Percentiles rank a stretch among this genome's conserved stretches.
Evolutionary conservation across 2,888 invertebrate genomes (phyloP).

Genomic region (Trissolcus japonicus): DNA sequence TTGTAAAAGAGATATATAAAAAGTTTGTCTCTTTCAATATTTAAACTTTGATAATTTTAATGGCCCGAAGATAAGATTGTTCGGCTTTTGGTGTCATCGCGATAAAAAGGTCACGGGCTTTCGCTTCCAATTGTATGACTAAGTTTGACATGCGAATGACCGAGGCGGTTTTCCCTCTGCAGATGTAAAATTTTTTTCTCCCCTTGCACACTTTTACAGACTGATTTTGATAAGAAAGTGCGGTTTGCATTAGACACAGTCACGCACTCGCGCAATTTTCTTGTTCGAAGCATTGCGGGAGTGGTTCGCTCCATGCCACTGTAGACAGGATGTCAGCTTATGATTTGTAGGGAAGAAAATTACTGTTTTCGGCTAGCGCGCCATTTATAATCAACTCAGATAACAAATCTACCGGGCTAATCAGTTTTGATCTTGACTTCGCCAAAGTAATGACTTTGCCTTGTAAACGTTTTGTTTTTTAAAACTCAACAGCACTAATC

Average conservation of each 20-base stretch:
- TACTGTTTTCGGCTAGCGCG: constrained; percentile 34
- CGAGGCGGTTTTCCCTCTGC: too few relatives aligned
- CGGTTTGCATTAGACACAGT: constrained; percentile 40
- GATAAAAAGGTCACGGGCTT: not conserved
- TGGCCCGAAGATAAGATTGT: constrained; percentile 1
- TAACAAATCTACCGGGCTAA: constrained; percentile 34
- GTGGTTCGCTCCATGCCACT: constrained; percentile 36
- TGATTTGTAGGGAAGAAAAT: constrained; percentile 48
- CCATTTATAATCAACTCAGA: constrained; percentile 38
- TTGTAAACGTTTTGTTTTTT: constrained; percentile 25
- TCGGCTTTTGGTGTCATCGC: not conserved
- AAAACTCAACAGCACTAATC: not conserved
- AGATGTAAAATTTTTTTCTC: not conserved
- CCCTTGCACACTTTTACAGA: not conserved
- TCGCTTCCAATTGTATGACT: not conserved
- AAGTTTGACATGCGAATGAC: constrained; percentile 10
- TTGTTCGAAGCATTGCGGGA: constrained; percentile 41
- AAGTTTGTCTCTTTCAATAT: not conserved
- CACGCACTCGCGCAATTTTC: constrained; percentile 53
- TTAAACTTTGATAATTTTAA: not conserved
- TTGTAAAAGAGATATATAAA: too few relatives aligned
- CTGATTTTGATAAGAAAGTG: constrained; percentile 41
- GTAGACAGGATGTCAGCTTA: constrained; percentile 45
- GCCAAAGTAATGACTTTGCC: constrained; percentile 29
- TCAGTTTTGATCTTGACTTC: constrained; percentile 21